Evolutionary conservation across 2,113 vertebrate species (phyloP).

Genomic region (Peromyscus maniculatus): DNA sequence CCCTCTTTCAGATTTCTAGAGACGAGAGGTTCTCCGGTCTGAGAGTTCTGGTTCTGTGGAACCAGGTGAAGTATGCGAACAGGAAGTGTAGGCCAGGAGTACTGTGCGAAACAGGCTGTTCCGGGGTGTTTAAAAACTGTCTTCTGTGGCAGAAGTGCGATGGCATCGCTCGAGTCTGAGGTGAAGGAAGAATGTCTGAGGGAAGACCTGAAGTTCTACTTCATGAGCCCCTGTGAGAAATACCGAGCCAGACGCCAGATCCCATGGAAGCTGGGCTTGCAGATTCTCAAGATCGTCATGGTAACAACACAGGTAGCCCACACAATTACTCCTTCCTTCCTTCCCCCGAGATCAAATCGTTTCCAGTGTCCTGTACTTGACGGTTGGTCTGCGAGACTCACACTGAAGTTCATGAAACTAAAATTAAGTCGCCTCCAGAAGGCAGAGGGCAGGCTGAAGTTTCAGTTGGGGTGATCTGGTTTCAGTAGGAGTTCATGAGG

Average conservation of each 20-base stretch:
- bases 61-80: neutral
- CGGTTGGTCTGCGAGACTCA: constrained; percentile 21
- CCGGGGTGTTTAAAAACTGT: constrained; percentile 51
- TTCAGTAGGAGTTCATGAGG: neutral
- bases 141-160: constrained; percentile 85
- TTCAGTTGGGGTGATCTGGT: neutral
- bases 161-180: constrained; percentile 86
- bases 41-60: neutral
- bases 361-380: neutral
- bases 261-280: constrained; percentile 97
- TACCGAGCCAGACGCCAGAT: constrained; percentile 93
- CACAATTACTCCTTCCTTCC: neutral
- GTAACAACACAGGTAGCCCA: constrained; percentile 95
- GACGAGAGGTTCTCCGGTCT: neutral
- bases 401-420: neutral
- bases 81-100: neutral
- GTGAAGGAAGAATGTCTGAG: constrained; percentile 89
- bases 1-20: constrained; percentile 32
- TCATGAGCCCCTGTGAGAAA: constrained; percentile 99
- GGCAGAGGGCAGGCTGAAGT: neutral
- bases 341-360: neutral
- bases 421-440: neutral
- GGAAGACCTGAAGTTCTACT: constrained; percentile 97
- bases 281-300: constrained; percentile 98
- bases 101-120: neutral